phyloP scores from a whole-genome alignment of 2,797 vertebrate genomes.

The Pyrocephalus nanus region DNA sequence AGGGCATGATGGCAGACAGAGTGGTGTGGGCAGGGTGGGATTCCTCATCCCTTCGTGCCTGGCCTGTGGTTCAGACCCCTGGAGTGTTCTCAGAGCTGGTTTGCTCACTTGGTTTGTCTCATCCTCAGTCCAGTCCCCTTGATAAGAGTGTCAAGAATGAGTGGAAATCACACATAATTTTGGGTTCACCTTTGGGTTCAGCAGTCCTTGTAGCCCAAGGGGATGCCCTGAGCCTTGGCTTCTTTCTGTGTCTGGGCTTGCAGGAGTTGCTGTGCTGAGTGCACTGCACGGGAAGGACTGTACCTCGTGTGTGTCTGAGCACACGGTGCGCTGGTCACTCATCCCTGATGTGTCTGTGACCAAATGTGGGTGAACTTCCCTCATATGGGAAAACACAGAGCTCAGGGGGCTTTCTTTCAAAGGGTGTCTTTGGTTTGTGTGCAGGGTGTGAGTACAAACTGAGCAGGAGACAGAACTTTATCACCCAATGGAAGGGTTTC shows the following conservation, averaged over 20 bases:
- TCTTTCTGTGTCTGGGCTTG: background rate
- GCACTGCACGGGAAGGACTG: fast-evolving
- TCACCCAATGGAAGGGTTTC: background rate
- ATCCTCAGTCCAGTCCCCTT: background rate
- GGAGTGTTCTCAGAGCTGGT: background rate
- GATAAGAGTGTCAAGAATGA: background rate
- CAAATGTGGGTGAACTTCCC: background rate
- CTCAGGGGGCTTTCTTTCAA: background rate
- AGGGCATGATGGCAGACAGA: background rate
- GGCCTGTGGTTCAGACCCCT: background rate
- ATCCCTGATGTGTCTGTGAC: background rate
- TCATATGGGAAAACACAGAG: background rate
- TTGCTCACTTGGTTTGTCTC: background rate
- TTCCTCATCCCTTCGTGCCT: fast-evolving
- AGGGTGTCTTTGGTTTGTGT: background rate
- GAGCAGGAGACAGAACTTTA: background rate
- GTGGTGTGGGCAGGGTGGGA: background rate
- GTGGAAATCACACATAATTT: fast-evolving
- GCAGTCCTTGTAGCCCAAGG: background rate
- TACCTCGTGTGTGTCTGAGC: background rate
- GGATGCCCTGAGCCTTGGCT: background rate
- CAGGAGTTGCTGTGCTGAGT: background rate
- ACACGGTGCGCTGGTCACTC: fast-evolving
- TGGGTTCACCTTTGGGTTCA: background rate
- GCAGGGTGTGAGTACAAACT: background rate